Evolutionary conservation across 2,888 invertebrate genomes (phyloP).

Genomic region (Cephalotes varians): DNA sequence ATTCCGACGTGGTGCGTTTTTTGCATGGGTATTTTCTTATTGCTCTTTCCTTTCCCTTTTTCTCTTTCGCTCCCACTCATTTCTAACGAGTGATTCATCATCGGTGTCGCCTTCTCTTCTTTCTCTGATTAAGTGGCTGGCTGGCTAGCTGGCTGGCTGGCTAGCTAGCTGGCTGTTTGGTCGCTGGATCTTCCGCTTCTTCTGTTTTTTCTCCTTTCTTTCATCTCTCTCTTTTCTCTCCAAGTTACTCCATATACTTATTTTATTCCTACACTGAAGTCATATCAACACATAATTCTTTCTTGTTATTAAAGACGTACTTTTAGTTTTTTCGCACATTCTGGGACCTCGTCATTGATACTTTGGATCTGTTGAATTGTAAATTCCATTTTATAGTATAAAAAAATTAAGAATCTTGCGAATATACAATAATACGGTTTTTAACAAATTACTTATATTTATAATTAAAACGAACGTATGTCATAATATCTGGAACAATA

Average conservation of each 20-base stretch:
- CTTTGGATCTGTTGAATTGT: not conserved
- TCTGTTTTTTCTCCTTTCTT: conserved; percentile 66
- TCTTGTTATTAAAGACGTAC: conserved; percentile 26
- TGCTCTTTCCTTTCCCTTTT: conserved; percentile 73
- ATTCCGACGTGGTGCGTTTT: conserved; percentile 78
- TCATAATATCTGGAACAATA: conserved; percentile 80
- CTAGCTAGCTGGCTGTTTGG: conserved; percentile 64
- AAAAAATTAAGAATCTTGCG: not conserved
- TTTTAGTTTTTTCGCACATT: conserved; percentile 9
- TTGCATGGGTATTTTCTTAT: conserved; percentile 77
- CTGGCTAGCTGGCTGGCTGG: conserved; percentile 53
- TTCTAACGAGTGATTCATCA: conserved; percentile 82
- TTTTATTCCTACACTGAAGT: conserved; percentile 78
- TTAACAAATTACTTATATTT: not conserved
- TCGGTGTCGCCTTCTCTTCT: conserved; percentile 78
- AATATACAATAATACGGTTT: not conserved
- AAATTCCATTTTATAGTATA: not conserved
- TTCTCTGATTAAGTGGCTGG: conserved; percentile 64
- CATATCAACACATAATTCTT: conserved; percentile 76
- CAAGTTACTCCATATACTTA: conserved; percentile 71
- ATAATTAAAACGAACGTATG: conserved; percentile 56
- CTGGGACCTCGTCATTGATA: not conserved
- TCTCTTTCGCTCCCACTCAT: conserved; percentile 73
- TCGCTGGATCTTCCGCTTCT: conserved; percentile 57
- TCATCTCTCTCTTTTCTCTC: conserved; percentile 49